phyloP scores from a whole-genome alignment of 2,888 invertebrate species.

The Geophilus truncorum region DNA sequence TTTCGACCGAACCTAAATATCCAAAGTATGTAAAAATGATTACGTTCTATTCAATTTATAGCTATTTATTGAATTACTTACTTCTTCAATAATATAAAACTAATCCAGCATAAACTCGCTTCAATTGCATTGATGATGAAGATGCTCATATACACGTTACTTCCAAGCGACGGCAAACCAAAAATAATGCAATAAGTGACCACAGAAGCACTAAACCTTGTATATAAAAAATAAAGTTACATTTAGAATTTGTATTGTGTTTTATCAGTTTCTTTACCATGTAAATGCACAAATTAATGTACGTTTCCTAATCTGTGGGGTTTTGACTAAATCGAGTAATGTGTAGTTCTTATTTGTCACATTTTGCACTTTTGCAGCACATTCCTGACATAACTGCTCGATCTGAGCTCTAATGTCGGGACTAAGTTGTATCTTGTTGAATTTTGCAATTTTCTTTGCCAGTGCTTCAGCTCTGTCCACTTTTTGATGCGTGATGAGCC shows the following conservation, averaged over 20 bases:
- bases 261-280: not conserved
- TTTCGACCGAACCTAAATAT: not conserved
- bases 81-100: not conserved
- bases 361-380: not conserved
- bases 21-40: too few species aligned
- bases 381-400: slow-evolving; percentile 1
- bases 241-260: not conserved
- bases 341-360: not conserved
- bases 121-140: slow-evolving; percentile 45
- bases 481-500: slow-evolving; percentile 33
- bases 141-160: slow-evolving; percentile 53
- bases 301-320: slow-evolving; percentile 23
- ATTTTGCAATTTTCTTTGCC: slow-evolving; percentile 23
- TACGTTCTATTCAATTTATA: not conserved
- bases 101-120: not conserved
- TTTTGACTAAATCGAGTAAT: slow-evolving; percentile 30
- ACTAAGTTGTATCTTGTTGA: slow-evolving; percentile 13
- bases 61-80: not conserved
- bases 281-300: not conserved
- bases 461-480: slow-evolving; percentile 27
- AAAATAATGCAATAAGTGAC: slow-evolving; percentile 51
- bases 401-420: not conserved
- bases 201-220: slow-evolving; percentile 51
- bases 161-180: slow-evolving; percentile 49
- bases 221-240: not conserved